Evolutionary conservation across 2,888 invertebrate genomes (phyloP), one percentile per base, ranked within the genome.

Genomic region (Heliconius erato): DNA sequence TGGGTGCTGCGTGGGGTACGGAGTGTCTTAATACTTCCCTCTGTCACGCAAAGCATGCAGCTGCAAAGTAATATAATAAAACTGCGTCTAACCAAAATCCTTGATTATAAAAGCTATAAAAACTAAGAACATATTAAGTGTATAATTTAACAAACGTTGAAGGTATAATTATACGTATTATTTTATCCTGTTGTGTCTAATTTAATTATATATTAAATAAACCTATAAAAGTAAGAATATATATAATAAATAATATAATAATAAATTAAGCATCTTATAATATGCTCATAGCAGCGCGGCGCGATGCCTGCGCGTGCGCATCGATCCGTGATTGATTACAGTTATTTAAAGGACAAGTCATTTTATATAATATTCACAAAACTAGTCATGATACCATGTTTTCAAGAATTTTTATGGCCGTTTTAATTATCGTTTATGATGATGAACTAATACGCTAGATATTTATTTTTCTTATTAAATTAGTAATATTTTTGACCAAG

Each of bases 341-440:
- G 63, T n/a, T 63, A 76, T 63, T 76, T 63, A 40, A 76, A 76
- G 76, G 76, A 76, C 76, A 40, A 63, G 59, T 7, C 12, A 63
- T 76, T 63, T 76, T 40, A 32, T 63, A n/a, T n/a, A 23, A 54
- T 74, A 28, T 49, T 32, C 11, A 26, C 1, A n/a, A 63, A 35
- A 35, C 63, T 19, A 76, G 14, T 74, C 59, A n/a, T 9, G 59
- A 59, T 74, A 59, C 2, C 49, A 59, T 49, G 32, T 54, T 71
- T 14, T 35, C 71, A 49, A 49, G 72, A 44, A 16, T 72, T 26
- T 26, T 71, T 40, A 71, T 72, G 14, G 26, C 44, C 19, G 72
- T 49, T 44, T 26, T 44, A 72, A 72, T 44, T 16, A 72, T 6
- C 44, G 44, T 44, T 26, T n/a, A 72, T 44, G 26, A 16, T 44